Base-by-base conservation (phyloP, 2,797 vertebrate species). In the Delichon dasypus region DNA sequence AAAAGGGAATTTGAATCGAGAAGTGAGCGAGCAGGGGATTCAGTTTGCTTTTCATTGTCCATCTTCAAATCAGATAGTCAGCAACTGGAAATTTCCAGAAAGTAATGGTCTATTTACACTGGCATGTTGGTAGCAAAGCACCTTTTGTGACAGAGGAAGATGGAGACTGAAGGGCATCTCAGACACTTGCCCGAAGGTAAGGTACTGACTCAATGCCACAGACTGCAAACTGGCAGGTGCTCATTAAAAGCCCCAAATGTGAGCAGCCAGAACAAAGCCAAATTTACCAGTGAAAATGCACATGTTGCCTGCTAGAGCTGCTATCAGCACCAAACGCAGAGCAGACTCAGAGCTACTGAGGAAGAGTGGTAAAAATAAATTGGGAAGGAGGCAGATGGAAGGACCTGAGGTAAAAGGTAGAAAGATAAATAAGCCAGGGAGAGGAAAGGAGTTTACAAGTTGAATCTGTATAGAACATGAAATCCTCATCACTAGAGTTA, bases 201-300 rank as follows among this genome's bases (percentile, higher is more conserved):
- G 78, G 30, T 15, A 65, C 21, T 21, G 66, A 85, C 76, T 38
- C 71, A 68, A 66, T 53, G 86, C 73, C 92, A 95, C 51, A 61
- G 82, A 91, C 23, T 87, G 87, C 82, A 62, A 88, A 60, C 40
- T 80, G 89, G 64, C 90, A 95, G 83, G 94, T 76, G 93, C 76
- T 95, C 89, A 74, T 94, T 88, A 94, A 91, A 79, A 94, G 78
- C 66, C 76, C 87, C 60, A 82, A 90, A 91, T 13, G 34, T 17
- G 40, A 78, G 71, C 42, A n/a, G 22, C 26, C 92, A 75, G 61
- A 94, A 86, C 11, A 67, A 86, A 95, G 76, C 42, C 87, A 78
- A 11, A 45, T 67, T 86, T 81, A 75, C 47, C 57, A 25, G 64
- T 53, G 57, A 58, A 91, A 84, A 82, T 23, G 57, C 62, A 88